A percentile compares a stretch with the other conserved stretches of the same genome.
These are phyloP conservation scores for Acleris laterana DNA, from an alignment of 2,888 invertebrate species.

Conservation along the genomic window DNA sequence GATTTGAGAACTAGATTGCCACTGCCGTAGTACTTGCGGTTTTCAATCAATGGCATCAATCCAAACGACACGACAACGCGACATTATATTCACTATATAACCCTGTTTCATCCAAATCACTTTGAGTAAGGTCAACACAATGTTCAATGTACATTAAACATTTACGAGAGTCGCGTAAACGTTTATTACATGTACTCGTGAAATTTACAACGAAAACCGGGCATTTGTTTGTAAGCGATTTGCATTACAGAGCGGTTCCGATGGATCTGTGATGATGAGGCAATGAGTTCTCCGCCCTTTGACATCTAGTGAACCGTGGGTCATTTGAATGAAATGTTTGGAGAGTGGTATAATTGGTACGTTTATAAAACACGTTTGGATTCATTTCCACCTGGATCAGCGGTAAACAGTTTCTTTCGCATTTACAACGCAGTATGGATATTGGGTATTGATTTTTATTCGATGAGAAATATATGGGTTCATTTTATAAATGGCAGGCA, in stretches of 20 bases:
- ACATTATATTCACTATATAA: conserved; percentile 5
- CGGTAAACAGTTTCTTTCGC: no score
- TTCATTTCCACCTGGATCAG: no score
- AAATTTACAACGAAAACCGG: conserved; percentile 49
- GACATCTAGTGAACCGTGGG: conserved; percentile 16
- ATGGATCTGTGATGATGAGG: conserved; percentile 39
- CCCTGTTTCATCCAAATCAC: neutral
- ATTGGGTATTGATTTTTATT: no score
- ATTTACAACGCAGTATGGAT: no score
- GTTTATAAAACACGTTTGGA: neutral
- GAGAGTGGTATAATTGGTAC: neutral
- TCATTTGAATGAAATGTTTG: conserved; percentile 8
- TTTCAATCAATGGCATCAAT: conserved; percentile 25
- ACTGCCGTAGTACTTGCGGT: conserved; percentile 15
- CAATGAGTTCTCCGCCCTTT: conserved; percentile 20
- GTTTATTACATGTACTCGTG: conserved; percentile 33
- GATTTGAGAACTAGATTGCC: conserved; percentile 15
- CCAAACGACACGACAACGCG: conserved; percentile 12
- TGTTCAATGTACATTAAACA: conserved; percentile 7
- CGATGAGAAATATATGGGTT: no score
- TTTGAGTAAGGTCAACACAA: neutral
- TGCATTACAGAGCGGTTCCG: conserved; percentile 49
- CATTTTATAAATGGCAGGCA: no score
- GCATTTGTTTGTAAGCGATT: conserved; percentile 51
- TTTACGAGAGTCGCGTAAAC: neutral